phyloP scores from a whole-genome alignment of 2,797 vertebrate species.

The Chrosomus eos region DNA sequence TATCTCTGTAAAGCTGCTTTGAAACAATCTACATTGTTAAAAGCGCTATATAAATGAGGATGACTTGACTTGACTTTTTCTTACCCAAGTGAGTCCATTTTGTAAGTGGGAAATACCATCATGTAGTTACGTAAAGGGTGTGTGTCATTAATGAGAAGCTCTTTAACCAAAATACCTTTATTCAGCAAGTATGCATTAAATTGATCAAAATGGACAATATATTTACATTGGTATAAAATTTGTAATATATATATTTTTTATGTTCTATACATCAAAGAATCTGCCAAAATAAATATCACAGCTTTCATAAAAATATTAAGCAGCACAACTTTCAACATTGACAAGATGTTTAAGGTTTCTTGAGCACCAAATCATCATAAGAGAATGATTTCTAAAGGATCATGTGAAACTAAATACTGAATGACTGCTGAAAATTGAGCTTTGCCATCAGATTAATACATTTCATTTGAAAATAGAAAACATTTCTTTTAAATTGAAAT shows the following conservation, averaged over 20 bases:
- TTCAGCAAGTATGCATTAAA: neutral
- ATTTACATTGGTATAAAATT: neutral
- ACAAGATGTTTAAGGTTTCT: neutral
- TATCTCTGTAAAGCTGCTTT: no score
- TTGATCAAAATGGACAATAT: neutral
- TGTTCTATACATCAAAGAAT: no score
- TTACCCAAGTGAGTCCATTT: neutral
- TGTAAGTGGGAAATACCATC: neutral
- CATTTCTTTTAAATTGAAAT: neutral
- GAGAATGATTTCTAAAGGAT: neutral
- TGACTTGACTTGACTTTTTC: neutral
- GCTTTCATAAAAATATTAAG: no score
- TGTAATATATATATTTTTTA: no score
- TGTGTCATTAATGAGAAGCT: neutral
- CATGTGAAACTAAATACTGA: neutral
- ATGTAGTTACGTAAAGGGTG: neutral
- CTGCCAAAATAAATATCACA: neutral
- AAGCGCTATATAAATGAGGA: no score
- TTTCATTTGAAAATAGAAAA: neutral
- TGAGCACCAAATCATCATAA: neutral
- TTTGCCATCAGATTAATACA: neutral
- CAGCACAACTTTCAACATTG: neutral
- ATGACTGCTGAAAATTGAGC: neutral
- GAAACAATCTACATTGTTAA: no score
- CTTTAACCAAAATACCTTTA: neutral